These are phyloP conservation scores for Drosophila nigritarsus DNA, from an alignment of 2,888 invertebrate genomes.

Conservation along the genomic window DNA sequence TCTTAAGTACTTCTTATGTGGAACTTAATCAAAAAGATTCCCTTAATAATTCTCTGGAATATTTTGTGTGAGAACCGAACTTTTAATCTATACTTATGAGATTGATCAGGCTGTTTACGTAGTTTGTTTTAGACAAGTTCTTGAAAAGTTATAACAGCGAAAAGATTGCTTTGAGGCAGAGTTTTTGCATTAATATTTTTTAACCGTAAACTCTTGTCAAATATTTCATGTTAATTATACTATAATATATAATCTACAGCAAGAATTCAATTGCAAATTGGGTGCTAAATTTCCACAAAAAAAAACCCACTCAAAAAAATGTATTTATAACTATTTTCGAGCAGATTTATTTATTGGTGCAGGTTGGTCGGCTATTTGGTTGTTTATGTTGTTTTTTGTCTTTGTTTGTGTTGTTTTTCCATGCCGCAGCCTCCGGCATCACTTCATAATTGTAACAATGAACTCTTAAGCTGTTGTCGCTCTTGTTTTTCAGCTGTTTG, in stretches of 20 bases:
- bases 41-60: background rate
- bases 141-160: background rate
- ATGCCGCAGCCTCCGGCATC: slow-evolving; percentile 39
- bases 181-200: background rate
- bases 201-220: background rate
- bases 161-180: background rate
- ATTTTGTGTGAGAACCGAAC: background rate
- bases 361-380: slow-evolving; percentile 22
- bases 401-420: background rate
- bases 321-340: background rate
- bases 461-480: slow-evolving; percentile 79
- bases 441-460: slow-evolving; percentile 78
- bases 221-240: background rate
- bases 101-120: background rate
- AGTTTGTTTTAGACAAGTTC: background rate
- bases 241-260: background rate
- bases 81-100: background rate
- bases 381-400: slow-evolving; percentile 1
- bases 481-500: slow-evolving; percentile 64
- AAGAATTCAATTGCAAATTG: background rate
- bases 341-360: slow-evolving; percentile 18
- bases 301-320: slow-evolving; percentile 8
- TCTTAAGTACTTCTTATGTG: background rate
- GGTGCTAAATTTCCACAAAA: background rate
- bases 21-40: slow-evolving; percentile 3